Evolutionary conservation across 2,113 vertebrate species (phyloP), one percentile per base, ranked within the genome.

Genomic region (Elephantulus edwardii): DNA sequence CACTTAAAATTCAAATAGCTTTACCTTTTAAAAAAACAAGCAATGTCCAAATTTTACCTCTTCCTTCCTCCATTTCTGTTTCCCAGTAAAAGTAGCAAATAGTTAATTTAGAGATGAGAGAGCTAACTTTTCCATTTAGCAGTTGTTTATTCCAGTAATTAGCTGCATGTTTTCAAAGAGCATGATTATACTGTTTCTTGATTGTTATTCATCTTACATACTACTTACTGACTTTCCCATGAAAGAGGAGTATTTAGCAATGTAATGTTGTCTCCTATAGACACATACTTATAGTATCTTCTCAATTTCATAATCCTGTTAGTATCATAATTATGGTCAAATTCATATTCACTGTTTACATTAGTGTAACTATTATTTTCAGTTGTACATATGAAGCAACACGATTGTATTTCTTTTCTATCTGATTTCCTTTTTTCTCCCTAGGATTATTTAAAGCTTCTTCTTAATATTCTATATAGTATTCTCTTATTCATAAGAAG

Each of bases 331-430:
- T 74, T 90, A 82, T 79, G 42, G 42, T 40, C 83, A 85, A 79
- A 50, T 83, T 12, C 89, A 48, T 22, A 56, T 60, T 72, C 48
- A 48, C 7, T 90, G 12, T 84, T 88, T 40, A 76, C 3, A 79
- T 46, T 42, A 79, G 10, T 52, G 58, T 89, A 35, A 86, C 19
- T 90, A n/a, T 86, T 76, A 92, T 66, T 96, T 93, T 24, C 19
- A 92, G 11, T 10, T 91, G 33, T 87, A 92, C 8, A 66, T 62
- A 3, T 26, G 70, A 12, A 8, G 2, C 48, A 60, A 50, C 68
- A 58, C 62, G 11, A 71, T 42, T 86, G 28, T 30, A 44, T 85
- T 75, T 56, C 16, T 33, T 89, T 82, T 6, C 11, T 86, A 86
- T 0, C 6, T 86, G 84, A 40, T 50, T 50, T 60, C 8, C n/a